Conservation (phyloP, 1,140 invertebrate species). For the Aphis craccivora region DNA sequence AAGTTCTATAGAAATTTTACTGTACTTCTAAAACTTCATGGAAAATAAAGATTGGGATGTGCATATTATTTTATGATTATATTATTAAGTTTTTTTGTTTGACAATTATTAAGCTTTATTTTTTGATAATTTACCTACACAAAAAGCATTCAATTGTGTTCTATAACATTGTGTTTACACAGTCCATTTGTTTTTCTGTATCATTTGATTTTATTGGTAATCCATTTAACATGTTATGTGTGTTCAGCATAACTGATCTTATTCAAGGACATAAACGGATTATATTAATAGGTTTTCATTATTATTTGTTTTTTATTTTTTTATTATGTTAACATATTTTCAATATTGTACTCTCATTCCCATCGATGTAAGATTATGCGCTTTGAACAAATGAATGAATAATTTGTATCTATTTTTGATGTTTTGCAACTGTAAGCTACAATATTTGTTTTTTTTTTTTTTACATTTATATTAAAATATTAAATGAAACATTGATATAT, state of each 20-base stretch:
- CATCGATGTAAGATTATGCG: background rate
- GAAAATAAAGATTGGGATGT: background rate
- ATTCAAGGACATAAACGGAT: background rate
- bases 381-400: background rate
- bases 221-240: background rate
- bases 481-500: background rate
- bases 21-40: background rate
- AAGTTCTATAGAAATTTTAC: background rate
- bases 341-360: background rate
- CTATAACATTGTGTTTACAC: background rate
- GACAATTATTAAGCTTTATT: background rate
- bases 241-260: background rate
- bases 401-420: background rate
- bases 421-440: background rate
- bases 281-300: background rate
- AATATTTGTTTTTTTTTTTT: background rate
- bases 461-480: slow-evolving; percentile 21
- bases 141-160: background rate
- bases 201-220: background rate
- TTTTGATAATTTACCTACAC: background rate
- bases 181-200: background rate
- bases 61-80: background rate
- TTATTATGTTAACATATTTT: background rate
- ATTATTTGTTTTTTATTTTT: background rate
- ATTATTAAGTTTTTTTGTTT: background rate